A percentile compares a stretch with the other conserved stretches of the same genome.
These are phyloP conservation scores for Liposcelis brunnea DNA, from an alignment of 2,888 invertebrate genomes.

Conservation along the genomic window DNA sequence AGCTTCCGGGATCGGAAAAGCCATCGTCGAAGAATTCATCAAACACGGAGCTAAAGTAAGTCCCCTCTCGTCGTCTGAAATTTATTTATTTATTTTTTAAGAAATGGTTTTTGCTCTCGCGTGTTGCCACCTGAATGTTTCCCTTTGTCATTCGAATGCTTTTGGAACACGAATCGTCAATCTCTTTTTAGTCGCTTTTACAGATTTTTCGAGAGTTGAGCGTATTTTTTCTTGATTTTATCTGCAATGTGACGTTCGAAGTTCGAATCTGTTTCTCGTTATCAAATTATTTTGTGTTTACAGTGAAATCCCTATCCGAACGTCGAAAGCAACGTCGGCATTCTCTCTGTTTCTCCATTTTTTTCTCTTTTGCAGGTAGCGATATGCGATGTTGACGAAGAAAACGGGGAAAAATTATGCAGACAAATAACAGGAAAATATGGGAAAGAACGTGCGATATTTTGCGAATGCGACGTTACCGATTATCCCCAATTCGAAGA, in stretches of 20 bases:
- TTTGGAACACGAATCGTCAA: too few species aligned
- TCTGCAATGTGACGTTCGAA: too few species aligned
- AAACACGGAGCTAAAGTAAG: slow-evolving; percentile 56
- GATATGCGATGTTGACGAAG: slow-evolving; percentile 54
- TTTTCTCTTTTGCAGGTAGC: slow-evolving; percentile 37
- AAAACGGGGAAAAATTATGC: slow-evolving; percentile 48
- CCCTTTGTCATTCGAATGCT: too few species aligned
- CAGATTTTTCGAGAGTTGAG: too few species aligned
- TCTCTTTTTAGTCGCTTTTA: too few species aligned
- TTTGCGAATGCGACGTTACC: slow-evolving; percentile 58
- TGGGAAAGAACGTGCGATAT: slow-evolving; percentile 50
- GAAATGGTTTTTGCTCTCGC: too few species aligned
- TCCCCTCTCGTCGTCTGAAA: slow-evolving; percentile 8
- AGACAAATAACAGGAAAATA: slow-evolving; percentile 44
- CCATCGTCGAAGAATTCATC: slow-evolving; percentile 52
- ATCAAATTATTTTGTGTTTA: too few species aligned
- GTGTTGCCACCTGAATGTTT: too few species aligned
- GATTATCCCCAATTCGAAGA: slow-evolving; percentile 64
- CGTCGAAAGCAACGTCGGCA: background rate
- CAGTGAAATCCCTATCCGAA: too few species aligned
- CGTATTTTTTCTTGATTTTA: slow-evolving; percentile 3
- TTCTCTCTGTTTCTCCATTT: background rate
- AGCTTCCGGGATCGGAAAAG: slow-evolving; percentile 52
- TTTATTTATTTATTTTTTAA: too few species aligned
- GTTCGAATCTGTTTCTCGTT: too few species aligned